Conservation (phyloP, 2,888 invertebrate species). For the Thumatha senex region DNA sequence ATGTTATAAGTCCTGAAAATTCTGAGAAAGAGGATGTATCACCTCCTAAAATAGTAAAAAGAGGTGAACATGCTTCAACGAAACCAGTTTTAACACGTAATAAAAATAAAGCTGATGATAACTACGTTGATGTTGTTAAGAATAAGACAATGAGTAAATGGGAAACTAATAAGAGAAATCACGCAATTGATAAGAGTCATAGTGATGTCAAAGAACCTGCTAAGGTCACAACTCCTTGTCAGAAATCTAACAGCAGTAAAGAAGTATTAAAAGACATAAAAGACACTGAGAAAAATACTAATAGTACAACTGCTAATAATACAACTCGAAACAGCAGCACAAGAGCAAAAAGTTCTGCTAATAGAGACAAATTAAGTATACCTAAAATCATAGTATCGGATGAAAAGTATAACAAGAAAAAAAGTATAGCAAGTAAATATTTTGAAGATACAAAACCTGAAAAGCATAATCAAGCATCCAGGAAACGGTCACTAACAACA, state of each 20-base stretch:
- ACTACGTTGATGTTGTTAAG: too few relatives aligned
- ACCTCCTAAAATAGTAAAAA: slow-evolving; percentile 63
- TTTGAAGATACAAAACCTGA: slow-evolving; percentile 41
- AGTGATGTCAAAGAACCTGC: neutral
- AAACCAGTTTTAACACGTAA: slow-evolving; percentile 13
- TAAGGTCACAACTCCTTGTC: slow-evolving; percentile 5
- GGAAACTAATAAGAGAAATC: too few relatives aligned
- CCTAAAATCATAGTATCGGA: slow-evolving; percentile 55
- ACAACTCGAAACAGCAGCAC: slow-evolving; percentile 25
- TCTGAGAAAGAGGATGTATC: slow-evolving; percentile 50
- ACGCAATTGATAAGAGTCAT: neutral
- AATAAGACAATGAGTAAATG: too few relatives aligned
- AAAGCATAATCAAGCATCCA: slow-evolving; percentile 20
- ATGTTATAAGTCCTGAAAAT: too few relatives aligned
- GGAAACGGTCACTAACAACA: slow-evolving; percentile 45
- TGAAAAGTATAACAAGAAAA: slow-evolving; percentile 45
- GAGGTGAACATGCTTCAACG: slow-evolving; percentile 9
- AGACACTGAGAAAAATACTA: slow-evolving; percentile 7
- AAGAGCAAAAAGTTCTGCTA: slow-evolving; percentile 2
- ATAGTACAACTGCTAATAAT: slow-evolving; percentile 10
- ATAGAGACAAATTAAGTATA: slow-evolving; percentile 20
- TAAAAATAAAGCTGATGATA: slow-evolving; percentile 3
- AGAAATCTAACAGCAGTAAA: slow-evolving; percentile 8
- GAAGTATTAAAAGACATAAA: slow-evolving; percentile 16
- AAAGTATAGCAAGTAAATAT: slow-evolving; percentile 55